These are phyloP conservation scores for Mamestra configurata DNA, from an alignment of 1,140 invertebrate species.

Conservation along the genomic window DNA sequence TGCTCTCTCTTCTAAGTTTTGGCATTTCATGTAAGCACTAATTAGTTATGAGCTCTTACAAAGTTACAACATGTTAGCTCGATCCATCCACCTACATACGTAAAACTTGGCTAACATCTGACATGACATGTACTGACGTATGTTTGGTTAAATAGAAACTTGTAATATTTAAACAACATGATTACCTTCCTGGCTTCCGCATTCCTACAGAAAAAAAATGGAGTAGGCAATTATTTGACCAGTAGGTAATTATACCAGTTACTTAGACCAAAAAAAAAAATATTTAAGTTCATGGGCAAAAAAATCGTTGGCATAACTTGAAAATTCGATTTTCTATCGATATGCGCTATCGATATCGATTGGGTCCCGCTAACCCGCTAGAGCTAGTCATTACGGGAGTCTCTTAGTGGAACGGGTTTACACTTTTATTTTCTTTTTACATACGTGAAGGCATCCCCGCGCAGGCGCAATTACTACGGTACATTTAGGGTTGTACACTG, in stretches of 20 bases:
- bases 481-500: conserved; percentile 62
- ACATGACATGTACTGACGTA: conserved; percentile 2
- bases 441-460: conserved; percentile 68
- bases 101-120: not conserved
- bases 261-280: not conserved
- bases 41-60: not conserved
- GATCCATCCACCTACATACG: too few species aligned
- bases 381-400: conserved; percentile 77
- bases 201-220: not conserved
- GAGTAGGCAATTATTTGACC: not conserved
- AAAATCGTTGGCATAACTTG: not conserved
- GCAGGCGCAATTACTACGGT: conserved; percentile 70
- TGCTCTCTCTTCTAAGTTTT: not conserved
- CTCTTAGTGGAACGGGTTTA: conserved; percentile 75
- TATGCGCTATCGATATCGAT: conserved; percentile 54
- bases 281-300: not conserved
- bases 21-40: conserved; percentile 29
- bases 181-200: not conserved
- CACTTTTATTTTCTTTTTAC: conserved; percentile 76
- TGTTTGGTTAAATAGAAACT: not conserved
- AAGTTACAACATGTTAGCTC: not conserved
- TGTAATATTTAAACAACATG: not conserved
- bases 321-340: not conserved
- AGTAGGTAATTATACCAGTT: not conserved
- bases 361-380: conserved; percentile 63